These are phyloP conservation scores for Chrysodeixis includens DNA, from an alignment of 2,888 invertebrate species.

Conservation along the genomic window DNA sequence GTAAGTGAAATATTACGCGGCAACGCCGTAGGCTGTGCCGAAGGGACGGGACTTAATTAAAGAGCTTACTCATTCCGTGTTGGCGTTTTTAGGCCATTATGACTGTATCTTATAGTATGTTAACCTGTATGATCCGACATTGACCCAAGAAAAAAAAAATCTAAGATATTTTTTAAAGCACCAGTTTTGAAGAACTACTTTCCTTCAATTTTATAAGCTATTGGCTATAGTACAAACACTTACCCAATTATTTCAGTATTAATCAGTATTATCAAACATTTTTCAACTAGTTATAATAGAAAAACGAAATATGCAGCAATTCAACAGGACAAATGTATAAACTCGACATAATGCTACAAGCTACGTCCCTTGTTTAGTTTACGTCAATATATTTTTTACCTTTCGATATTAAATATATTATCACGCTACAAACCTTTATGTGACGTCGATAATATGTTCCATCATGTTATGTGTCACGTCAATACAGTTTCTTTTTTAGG, in stretches of 20 bases:
- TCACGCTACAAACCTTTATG: conserved; percentile 8
- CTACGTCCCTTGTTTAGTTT: neutral
- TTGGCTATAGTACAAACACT: too few relatives aligned
- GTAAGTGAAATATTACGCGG: neutral
- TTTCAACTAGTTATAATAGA: too few relatives aligned
- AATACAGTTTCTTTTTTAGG: conserved; percentile 30
- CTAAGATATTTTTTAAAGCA: too few relatives aligned
- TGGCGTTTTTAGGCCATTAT: neutral
- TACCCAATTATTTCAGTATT: too few relatives aligned
- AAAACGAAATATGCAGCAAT: neutral
- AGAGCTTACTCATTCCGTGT: neutral
- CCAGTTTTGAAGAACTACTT: too few relatives aligned
- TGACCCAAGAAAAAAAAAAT: too few relatives aligned
- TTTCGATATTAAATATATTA: conserved; percentile 12
- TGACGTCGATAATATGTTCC: conserved; percentile 33
- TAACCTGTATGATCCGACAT: too few relatives aligned
- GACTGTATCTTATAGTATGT: neutral
- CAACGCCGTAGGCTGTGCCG: neutral
- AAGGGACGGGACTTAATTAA: neutral
- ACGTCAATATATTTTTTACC: conserved; percentile 5
- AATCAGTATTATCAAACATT: too few relatives aligned
- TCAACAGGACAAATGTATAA: neutral
- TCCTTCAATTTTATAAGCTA: too few relatives aligned
- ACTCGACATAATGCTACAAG: neutral
- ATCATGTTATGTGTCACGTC: too few relatives aligned